Percentiles rank a stretch among this genome's conserved stretches.
phyloP scores from a whole-genome alignment of 2,888 invertebrate genomes.

The Plebejus melissa region DNA sequence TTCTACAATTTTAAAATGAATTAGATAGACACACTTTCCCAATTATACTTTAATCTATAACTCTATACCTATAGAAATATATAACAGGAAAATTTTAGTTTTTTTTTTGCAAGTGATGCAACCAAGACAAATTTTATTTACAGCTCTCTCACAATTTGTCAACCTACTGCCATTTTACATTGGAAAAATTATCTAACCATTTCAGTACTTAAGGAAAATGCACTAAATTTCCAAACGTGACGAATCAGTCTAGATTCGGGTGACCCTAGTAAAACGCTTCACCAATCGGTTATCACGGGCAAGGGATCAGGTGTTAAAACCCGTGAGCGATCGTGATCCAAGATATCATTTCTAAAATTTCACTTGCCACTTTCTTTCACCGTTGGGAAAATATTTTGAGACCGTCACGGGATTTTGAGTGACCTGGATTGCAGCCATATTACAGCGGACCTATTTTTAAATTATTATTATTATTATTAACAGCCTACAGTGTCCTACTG shows the following conservation, averaged over 20 bases:
- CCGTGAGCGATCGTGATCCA: conserved; percentile 63
- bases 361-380: conserved; percentile 32
- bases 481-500: background rate
- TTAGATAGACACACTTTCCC: no score
- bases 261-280: conserved; percentile 67
- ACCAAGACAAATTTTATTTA: no score
- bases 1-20: no score
- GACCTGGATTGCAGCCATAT: background rate
- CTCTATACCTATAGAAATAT: no score
- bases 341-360: conserved; percentile 37
- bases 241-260: conserved; percentile 50
- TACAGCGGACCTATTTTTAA: no score
- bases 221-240: conserved; percentile 27
- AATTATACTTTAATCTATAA: no score
- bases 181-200: background rate
- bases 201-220: conserved; percentile 26
- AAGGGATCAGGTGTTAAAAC: conserved; percentile 68
- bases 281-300: conserved; percentile 69
- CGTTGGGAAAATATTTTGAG: conserved; percentile 2
- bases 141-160: background rate
- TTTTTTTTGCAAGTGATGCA: no score
- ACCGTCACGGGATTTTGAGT: background rate
- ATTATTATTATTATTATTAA: no score
- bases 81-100: no score
- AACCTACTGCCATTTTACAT: background rate